phyloP scores from a whole-genome alignment of 2,797 vertebrate genomes.

The Sebastes itinus region DNA sequence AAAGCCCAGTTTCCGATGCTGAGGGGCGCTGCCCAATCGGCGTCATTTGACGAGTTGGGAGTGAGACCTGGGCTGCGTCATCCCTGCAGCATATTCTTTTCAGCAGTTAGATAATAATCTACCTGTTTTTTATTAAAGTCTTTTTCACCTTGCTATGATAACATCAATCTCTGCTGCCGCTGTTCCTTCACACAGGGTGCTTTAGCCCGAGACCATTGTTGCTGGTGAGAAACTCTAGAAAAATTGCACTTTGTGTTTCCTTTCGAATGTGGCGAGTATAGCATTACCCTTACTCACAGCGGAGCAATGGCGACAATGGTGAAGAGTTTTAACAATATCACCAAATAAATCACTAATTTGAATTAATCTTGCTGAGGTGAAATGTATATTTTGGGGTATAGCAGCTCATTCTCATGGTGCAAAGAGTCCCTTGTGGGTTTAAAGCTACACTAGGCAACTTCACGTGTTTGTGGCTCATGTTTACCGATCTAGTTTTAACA shows the following conservation, averaged over 20 bases:
- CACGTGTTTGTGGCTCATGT: neutral
- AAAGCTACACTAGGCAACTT: conserved; percentile 62
- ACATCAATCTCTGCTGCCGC: neutral
- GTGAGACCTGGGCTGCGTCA: too few relatives aligned
- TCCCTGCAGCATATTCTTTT: neutral
- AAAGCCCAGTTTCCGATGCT: too few relatives aligned
- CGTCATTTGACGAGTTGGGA: too few relatives aligned
- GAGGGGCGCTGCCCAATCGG: too few relatives aligned
- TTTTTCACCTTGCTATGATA: neutral
- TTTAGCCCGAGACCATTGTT: conserved; percentile 66
- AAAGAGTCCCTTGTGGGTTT: conserved; percentile 17
- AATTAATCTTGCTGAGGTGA: conserved; percentile 6
- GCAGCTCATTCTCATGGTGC: conserved; percentile 52
- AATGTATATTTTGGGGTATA: conserved; percentile 26
- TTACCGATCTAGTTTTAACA: conserved; percentile 7
- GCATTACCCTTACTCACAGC: conserved; percentile 36
- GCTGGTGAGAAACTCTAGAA: conserved; percentile 66
- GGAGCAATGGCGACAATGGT: conserved; percentile 22
- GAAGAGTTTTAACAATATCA: neutral
- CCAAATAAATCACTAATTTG: neutral
- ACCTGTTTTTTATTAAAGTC: neutral
- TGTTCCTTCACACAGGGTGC: conserved; percentile 20
- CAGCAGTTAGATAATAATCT: neutral
- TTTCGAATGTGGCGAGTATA: conserved; percentile 42
- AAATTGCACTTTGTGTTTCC: conserved; percentile 69